Conservation (phyloP, 2,113 vertebrate genomes). For the Phyllopteryx taeniolatus region DNA sequence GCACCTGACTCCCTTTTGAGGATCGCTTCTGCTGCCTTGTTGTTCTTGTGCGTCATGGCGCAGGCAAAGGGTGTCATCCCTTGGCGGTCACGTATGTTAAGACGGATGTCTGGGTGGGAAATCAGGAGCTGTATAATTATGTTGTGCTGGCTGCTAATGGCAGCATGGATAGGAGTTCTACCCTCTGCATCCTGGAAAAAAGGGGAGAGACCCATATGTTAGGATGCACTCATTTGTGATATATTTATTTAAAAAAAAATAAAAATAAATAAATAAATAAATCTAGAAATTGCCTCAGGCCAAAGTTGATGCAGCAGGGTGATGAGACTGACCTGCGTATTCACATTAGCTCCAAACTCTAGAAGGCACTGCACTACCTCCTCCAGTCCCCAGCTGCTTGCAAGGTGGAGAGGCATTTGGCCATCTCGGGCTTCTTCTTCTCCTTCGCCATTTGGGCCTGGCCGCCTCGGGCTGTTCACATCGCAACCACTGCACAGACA, state of each 20-base stretch:
- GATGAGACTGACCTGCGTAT: slow-evolving; percentile 80
- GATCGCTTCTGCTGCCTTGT: slow-evolving; percentile 95
- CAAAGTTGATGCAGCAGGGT: not conserved
- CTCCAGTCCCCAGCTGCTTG: slow-evolving; percentile 91
- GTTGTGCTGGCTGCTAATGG: slow-evolving; percentile 92
- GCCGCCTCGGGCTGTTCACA: slow-evolving; percentile 87
- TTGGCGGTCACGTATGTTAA: slow-evolving; percentile 89
- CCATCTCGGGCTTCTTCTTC: slow-evolving; percentile 94
- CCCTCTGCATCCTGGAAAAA: slow-evolving; percentile 88
- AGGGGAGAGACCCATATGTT: not conserved
- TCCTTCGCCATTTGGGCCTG: slow-evolving; percentile 89
- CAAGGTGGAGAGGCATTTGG: slow-evolving; percentile 91
- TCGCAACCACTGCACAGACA: slow-evolving; percentile 83
- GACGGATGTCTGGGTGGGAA: slow-evolving; percentile 90
- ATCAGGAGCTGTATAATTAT: slow-evolving; percentile 96
- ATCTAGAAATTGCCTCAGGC: not conserved
- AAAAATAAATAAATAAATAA: not conserved
- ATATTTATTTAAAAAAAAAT: not conserved
- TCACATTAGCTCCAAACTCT: slow-evolving; percentile 97
- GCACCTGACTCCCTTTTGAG: slow-evolving; percentile 93
- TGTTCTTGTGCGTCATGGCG: slow-evolving; percentile 97
- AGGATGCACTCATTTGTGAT: not conserved
- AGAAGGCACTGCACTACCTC: slow-evolving; percentile 95
- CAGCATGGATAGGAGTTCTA: slow-evolving; percentile 89
- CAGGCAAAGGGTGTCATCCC: slow-evolving; percentile 96